Evolutionary conservation across 2,888 invertebrate genomes (phyloP).

Genomic region (Girardia tigrina): DNA sequence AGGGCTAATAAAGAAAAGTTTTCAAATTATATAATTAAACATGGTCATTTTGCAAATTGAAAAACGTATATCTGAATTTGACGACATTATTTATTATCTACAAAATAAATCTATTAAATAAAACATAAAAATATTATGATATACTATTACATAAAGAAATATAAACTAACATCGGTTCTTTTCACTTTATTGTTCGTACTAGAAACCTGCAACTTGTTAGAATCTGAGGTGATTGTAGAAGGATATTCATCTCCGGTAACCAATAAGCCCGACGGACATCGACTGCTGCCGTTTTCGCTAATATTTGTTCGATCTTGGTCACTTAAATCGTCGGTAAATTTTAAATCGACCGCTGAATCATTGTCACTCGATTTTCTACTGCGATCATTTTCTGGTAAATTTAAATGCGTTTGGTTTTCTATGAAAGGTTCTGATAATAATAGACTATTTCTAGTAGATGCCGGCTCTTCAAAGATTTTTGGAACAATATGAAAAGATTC

Average conservation of each 20-base stretch:
- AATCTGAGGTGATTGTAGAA: background rate
- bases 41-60: too few relatives aligned
- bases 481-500: background rate
- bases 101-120: too few relatives aligned
- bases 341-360: conserved; percentile 9
- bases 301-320: background rate
- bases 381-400: conserved; percentile 9
- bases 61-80: too few relatives aligned
- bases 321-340: background rate
- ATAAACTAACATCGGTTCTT: background rate
- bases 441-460: background rate
- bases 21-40: too few relatives aligned
- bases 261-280: background rate
- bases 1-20: too few relatives aligned
- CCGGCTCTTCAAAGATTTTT: background rate
- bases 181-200: background rate
- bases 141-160: too few relatives aligned
- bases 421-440: background rate
- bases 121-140: too few relatives aligned
- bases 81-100: too few relatives aligned
- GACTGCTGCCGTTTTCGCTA: background rate
- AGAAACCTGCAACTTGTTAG: background rate
- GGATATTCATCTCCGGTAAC: background rate
- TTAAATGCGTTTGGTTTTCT: background rate
- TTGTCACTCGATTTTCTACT: conserved; percentile 10